Conservation (phyloP, 2,888 invertebrate species). For the Leptinotarsa haldemani region DNA sequence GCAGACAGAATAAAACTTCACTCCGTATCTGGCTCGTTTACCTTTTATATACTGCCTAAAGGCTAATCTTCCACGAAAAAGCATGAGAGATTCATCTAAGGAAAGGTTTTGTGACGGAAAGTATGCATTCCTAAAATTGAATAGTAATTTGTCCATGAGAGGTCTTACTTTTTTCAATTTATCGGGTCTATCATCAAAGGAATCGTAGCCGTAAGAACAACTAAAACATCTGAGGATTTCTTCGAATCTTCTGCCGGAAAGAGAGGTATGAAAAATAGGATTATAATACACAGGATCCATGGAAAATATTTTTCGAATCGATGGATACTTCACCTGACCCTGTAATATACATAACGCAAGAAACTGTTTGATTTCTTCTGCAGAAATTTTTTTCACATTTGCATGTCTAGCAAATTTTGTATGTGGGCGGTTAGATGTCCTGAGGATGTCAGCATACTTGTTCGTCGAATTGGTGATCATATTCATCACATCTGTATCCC, state of each 20-base stretch:
- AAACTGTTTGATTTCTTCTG: slow-evolving; percentile 22
- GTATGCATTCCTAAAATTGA: slow-evolving; percentile 26
- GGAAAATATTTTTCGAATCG: slow-evolving; percentile 27
- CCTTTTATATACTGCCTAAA: slow-evolving; percentile 48
- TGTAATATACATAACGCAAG: slow-evolving; percentile 25
- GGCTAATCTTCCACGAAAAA: slow-evolving; percentile 43
- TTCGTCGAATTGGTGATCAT: slow-evolving; percentile 25
- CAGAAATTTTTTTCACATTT: slow-evolving; percentile 21
- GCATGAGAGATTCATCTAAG: slow-evolving; percentile 47
- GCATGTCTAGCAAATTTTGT: slow-evolving; percentile 22
- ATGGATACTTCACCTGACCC: slow-evolving; percentile 27
- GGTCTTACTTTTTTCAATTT: slow-evolving; percentile 23
- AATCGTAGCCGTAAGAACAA: slow-evolving; percentile 21
- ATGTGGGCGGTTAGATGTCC: slow-evolving; percentile 24
- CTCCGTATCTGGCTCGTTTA: slow-evolving; percentile 49
- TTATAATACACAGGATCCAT: slow-evolving; percentile 28
- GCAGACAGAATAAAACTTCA: slow-evolving; percentile 49
- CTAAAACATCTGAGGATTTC: slow-evolving; percentile 25
- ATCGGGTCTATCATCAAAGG: slow-evolving; percentile 4
- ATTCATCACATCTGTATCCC: slow-evolving; percentile 16
- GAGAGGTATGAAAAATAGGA: slow-evolving; percentile 19
- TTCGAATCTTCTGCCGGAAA: slow-evolving; percentile 26
- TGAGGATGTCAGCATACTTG: slow-evolving; percentile 20
- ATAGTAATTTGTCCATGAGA: slow-evolving; percentile 19
- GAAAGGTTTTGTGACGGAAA: slow-evolving; percentile 37